Conservation (phyloP, 2,113 vertebrate species). For the Dissostichus mawsoni region DNA sequence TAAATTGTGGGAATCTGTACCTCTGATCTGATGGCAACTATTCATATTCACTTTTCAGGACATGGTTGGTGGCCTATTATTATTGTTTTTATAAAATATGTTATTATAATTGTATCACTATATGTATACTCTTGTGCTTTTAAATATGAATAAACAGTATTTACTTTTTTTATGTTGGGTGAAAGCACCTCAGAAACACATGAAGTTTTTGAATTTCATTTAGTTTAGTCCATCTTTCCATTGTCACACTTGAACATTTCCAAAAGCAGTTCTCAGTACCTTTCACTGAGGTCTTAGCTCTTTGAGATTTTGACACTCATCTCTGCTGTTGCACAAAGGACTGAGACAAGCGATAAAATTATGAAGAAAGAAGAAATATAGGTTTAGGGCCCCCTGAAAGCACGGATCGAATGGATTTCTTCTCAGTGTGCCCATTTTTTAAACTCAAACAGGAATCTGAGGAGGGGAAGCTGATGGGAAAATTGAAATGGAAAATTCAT, state of each 20-base stretch:
- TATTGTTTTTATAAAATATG: background rate
- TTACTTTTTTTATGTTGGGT: background rate
- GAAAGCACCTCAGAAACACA: background rate
- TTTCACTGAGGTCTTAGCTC: constrained; percentile 67
- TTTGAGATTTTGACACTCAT: constrained; percentile 73
- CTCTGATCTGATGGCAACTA: no score
- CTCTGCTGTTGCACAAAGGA: constrained; percentile 65
- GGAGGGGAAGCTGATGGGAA: constrained; percentile 35
- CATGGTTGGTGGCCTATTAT: no score
- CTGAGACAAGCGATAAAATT: constrained; percentile 74
- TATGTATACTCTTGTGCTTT: no score
- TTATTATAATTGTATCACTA: background rate
- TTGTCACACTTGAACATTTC: constrained; percentile 46
- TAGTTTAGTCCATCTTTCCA: constrained; percentile 41
- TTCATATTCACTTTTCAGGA: no score
- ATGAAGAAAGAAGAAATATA: constrained; percentile 69
- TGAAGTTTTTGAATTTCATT: constrained; percentile 24
- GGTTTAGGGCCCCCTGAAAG: constrained; percentile 76
- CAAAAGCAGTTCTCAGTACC: constrained; percentile 41
- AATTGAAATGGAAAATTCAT: constrained; percentile 66
- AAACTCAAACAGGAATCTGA: constrained; percentile 75
- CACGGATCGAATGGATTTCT: constrained; percentile 78
- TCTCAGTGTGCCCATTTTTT: constrained; percentile 68
- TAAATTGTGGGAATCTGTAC: no score
- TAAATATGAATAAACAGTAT: no score